phyloP scores from a whole-genome alignment of 2,888 invertebrate species.

The Chironomus tentans region DNA sequence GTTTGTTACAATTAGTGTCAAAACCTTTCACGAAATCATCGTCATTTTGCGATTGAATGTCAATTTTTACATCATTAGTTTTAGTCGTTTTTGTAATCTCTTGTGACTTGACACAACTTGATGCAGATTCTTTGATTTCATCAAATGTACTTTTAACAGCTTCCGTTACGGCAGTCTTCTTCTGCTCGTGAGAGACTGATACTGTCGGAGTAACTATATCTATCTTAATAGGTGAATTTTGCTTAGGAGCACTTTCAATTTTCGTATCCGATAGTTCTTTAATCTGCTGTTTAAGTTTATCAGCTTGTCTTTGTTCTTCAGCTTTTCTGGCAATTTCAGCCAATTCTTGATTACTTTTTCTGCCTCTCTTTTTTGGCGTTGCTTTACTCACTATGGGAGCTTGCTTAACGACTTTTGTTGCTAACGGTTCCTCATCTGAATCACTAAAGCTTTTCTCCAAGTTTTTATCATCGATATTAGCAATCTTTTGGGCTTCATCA shows the following conservation, averaged over 20 bases:
- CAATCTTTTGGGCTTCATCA: not conserved
- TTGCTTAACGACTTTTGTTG: constrained; percentile 43
- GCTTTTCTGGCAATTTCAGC: constrained; percentile 13
- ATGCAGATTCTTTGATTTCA: not conserved
- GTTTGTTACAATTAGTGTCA: not conserved
- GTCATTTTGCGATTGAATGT: constrained; percentile 3
- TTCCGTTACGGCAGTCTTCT: not conserved
- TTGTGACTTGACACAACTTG: no score
- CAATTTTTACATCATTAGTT: not conserved
- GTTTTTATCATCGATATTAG: constrained; percentile 27
- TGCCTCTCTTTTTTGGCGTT: constrained; percentile 9
- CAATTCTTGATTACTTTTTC: constrained; percentile 21
- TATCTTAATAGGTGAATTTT: not conserved
- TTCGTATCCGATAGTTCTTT: not conserved
- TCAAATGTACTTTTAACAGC: not conserved
- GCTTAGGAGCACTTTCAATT: not conserved
- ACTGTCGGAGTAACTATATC: not conserved
- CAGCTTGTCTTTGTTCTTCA: constrained; percentile 27
- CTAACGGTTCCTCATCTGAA: constrained; percentile 57
- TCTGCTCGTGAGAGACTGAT: not conserved
- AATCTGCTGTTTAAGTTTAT: not conserved
- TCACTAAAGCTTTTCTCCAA: constrained; percentile 48
- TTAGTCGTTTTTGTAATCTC: not conserved
- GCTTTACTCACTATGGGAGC: not conserved
- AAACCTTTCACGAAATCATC: constrained; percentile 25